Percentiles rank a stretch among this genome's conserved stretches.
These are phyloP conservation scores for Lasiommata megera DNA, from an alignment of 2,888 invertebrate species.

Conservation along the genomic window DNA sequence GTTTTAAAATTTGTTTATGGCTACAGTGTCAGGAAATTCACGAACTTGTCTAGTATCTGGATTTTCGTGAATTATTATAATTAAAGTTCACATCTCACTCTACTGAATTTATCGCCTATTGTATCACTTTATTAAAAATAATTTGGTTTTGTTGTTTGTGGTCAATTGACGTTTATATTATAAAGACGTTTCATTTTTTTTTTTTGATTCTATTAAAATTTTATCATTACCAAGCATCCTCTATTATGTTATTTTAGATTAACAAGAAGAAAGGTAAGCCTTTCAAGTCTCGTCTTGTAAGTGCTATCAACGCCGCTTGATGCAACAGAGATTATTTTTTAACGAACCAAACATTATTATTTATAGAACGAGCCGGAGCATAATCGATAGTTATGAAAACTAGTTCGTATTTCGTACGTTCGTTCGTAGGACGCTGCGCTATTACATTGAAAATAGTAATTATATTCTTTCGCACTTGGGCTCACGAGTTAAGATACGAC, in stretches of 20 bases:
- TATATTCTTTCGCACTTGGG: slow-evolving; percentile 5
- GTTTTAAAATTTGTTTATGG: no score
- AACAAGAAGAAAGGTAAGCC: not conserved
- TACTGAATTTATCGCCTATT: no score
- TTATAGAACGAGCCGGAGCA: slow-evolving; percentile 45
- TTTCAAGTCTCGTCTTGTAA: not conserved
- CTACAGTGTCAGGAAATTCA: no score
- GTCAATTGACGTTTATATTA: no score
- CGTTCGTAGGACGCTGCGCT: not conserved
- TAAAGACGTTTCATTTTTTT: no score
- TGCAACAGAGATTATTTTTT: slow-evolving; percentile 28
- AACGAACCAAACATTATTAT: slow-evolving; percentile 40
- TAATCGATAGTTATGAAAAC: slow-evolving; percentile 47
- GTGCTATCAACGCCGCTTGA: not conserved
- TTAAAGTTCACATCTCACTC: no score
- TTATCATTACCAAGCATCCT: no score
- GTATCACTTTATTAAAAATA: no score
- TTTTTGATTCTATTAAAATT: no score
- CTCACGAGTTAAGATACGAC: not conserved
- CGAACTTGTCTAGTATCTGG: no score
- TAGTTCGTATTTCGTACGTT: slow-evolving; percentile 1
- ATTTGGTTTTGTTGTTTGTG: no score
- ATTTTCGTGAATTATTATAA: no score
- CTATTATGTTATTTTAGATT: not conserved
- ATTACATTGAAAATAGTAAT: slow-evolving; percentile 7